A percentile compares a stretch with the other conserved stretches of the same genome.
Conservation (phyloP, 37 sponge, comb jelly and placozoan species). For the Crambe crambe region DNA sequence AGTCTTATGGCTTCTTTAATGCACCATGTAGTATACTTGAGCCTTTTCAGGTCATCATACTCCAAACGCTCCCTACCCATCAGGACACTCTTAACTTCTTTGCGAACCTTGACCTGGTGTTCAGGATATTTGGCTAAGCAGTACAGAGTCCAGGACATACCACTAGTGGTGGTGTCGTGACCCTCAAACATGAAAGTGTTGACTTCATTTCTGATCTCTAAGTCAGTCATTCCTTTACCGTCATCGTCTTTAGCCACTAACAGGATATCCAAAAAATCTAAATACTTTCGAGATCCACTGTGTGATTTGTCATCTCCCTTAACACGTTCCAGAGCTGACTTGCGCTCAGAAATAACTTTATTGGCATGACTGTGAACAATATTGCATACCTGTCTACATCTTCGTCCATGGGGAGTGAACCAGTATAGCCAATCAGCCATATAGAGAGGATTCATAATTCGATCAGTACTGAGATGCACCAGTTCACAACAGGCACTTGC, state of each 20-base stretch:
- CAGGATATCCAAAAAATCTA: too few species aligned
- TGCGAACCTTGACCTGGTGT: slow-evolving; percentile 80
- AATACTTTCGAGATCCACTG: too few species aligned
- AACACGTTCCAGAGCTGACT: slow-evolving; percentile 31
- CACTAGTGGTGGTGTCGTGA: too few species aligned
- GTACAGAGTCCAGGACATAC: too few species aligned
- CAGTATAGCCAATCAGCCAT: too few species aligned
- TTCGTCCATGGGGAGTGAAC: slow-evolving; percentile 46
- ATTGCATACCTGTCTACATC: slow-evolving; percentile 32
- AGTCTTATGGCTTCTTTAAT: slow-evolving; percentile 92
- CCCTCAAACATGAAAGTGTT: too few species aligned
- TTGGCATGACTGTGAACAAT: slow-evolving; percentile 50
- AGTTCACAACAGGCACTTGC: slow-evolving; percentile 47
- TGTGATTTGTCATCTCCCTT: too few species aligned
- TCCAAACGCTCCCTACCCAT: too few species aligned
- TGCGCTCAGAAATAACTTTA: slow-evolving; percentile 44
- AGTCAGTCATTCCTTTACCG: slow-evolving; percentile 69
- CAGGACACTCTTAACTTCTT: too few species aligned
- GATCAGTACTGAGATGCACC: slow-evolving; percentile 3
- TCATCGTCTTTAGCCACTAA: slow-evolving; percentile 59
- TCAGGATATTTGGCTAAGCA: slow-evolving; percentile 57
- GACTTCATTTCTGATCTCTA: slow-evolving; percentile 85
- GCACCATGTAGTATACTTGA: too few species aligned
- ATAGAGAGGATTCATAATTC: slow-evolving; percentile 52
- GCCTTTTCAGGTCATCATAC: too few species aligned